A percentile compares a stretch with the other conserved stretches of the same genome.
Evolutionary conservation across 2,797 vertebrate genomes (phyloP).

Genomic region (Poeciliopsis infans): DNA sequence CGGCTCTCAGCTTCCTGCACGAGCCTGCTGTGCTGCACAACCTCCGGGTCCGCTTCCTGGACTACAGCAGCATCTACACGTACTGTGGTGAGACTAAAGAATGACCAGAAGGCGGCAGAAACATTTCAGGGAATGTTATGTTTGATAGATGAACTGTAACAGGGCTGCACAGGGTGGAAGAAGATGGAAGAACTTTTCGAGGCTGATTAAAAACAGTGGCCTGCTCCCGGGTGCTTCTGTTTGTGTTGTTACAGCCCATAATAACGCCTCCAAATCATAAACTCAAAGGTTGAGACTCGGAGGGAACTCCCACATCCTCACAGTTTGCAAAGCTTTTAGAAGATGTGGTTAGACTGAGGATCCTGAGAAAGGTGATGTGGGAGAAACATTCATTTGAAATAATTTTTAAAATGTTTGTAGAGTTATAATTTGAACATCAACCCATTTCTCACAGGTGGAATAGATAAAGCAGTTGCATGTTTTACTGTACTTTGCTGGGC

Average conservation of each 20-base stretch:
- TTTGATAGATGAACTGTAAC: background rate
- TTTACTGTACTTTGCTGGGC: background rate
- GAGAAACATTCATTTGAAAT: background rate
- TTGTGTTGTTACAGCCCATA: conserved; percentile 36
- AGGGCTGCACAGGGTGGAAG: background rate
- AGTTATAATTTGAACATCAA: background rate
- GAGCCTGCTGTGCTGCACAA: conserved; percentile 85
- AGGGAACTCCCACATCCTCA: conserved; percentile 21
- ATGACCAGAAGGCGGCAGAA: background rate
- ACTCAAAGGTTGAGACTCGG: conserved; percentile 56
- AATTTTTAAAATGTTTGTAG: background rate
- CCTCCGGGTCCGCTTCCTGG: conserved; percentile 81
- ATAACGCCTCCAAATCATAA: conserved; percentile 34
- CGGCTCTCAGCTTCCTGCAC: conserved; percentile 85
- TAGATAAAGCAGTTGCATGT: background rate
- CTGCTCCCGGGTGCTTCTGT: conserved; percentile 50
- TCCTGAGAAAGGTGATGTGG: background rate
- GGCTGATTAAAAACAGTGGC: conserved; percentile 1
- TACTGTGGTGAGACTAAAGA: conserved; percentile 79
- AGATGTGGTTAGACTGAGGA: background rate
- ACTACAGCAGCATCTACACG: conserved; percentile 84
- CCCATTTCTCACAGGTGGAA: background rate
- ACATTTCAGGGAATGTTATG: background rate
- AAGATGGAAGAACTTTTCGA: background rate
- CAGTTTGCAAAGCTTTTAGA: background rate